A percentile compares a stretch with the other conserved stretches of the same genome.
phyloP scores from a whole-genome alignment of 2,113 vertebrate genomes.

The Cololabis saira region DNA sequence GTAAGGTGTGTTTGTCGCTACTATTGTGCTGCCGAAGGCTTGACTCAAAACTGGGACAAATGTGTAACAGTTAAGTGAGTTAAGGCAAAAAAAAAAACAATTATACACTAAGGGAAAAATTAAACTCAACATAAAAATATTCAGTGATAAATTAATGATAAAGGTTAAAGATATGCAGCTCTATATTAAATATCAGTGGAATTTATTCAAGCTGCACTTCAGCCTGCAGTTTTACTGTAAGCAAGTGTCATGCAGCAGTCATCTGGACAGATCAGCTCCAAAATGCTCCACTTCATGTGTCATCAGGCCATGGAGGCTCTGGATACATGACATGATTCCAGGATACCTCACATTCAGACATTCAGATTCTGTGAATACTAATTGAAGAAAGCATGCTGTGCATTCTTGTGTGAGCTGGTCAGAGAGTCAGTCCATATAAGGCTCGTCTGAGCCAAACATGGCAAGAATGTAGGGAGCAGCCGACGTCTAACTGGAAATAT shows the following conservation, averaged over 20 bases:
- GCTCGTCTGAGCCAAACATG: constrained; percentile 76
- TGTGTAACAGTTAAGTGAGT: constrained; percentile 6
- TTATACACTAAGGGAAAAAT: constrained; percentile 1
- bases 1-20: not conserved
- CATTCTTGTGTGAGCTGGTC: constrained; percentile 67
- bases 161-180: not conserved
- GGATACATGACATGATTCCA: constrained; percentile 6
- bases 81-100: not conserved
- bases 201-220: not conserved
- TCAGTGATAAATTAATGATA: not conserved
- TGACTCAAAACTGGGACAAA: not conserved
- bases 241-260: not conserved
- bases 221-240: not conserved
- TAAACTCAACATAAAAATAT: not conserved
- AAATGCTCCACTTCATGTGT: constrained; percentile 4
- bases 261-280: not conserved
- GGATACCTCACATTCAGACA: not conserved
- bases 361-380: not conserved
- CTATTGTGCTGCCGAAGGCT: not conserved
- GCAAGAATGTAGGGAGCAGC: constrained; percentile 77
- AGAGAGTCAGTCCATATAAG: constrained; percentile 78
- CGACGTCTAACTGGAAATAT: constrained; percentile 74
- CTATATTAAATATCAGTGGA: no score
- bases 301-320: constrained; percentile 4
- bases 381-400: constrained; percentile 20